A percentile compares a stretch with the other conserved stretches of the same genome.
Evolutionary conservation across 2,113 vertebrate species (phyloP).

Genomic region (Pelusios castaneus): DNA sequence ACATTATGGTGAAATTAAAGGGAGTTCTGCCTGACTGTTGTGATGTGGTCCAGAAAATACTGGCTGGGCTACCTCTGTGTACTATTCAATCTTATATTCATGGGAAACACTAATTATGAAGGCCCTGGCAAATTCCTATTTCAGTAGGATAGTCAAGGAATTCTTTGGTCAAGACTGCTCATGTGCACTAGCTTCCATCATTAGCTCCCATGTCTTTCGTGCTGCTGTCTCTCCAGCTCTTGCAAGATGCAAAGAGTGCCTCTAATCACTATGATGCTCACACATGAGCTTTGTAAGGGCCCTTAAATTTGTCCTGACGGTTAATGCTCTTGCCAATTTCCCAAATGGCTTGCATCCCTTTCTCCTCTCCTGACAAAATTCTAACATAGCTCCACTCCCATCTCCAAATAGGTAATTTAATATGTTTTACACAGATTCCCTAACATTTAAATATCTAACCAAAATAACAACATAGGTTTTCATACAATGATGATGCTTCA

Average conservation of each 20-base stretch:
- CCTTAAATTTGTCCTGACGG: neutral
- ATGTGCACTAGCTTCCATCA: neutral
- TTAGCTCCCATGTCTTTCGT: conserved; percentile 15
- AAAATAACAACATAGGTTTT: neutral
- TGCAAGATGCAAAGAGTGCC: neutral
- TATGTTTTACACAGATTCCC: neutral
- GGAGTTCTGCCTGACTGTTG: neutral
- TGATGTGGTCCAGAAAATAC: neutral
- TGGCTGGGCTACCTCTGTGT: neutral
- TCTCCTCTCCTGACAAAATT: neutral
- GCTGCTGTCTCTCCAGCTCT: neutral
- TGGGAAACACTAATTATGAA: neutral
- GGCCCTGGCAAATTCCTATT: neutral
- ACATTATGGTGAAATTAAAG: neutral
- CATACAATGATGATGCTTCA: neutral
- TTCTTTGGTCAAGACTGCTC: neutral
- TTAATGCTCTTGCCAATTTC: neutral
- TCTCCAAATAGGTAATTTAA: neutral
- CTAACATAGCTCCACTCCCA: neutral
- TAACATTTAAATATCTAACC: neutral
- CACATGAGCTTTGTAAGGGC: too few relatives aligned
- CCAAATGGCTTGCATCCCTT: neutral
- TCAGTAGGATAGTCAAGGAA: neutral
- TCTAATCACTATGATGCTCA: neutral
- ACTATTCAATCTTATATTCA: neutral